Evolutionary conservation across 1,140 invertebrate species (phyloP).

Genomic region (Calosoma granatense): DNA sequence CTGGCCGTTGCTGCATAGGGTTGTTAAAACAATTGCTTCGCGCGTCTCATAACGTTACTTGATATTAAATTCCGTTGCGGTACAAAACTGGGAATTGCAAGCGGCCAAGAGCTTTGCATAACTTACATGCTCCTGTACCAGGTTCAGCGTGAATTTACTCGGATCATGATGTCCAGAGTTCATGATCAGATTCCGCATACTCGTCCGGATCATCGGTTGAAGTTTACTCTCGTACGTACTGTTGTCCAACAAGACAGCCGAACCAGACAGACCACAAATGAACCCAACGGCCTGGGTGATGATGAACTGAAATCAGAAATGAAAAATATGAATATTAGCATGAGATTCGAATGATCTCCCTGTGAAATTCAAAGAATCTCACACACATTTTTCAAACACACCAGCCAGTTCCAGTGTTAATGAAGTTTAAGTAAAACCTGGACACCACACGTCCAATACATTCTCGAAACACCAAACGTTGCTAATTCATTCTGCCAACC

Average conservation of each 20-base stretch:
- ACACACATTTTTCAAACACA: too few species aligned
- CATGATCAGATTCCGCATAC: slow-evolving; percentile 59
- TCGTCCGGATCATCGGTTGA: slow-evolving; percentile 58
- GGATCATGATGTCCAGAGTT: slow-evolving; percentile 55
- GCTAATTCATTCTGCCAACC: too few species aligned
- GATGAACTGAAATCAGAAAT: slow-evolving; percentile 48
- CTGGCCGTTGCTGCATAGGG: too few species aligned
- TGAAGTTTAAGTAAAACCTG: too few species aligned
- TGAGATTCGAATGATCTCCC: too few species aligned
- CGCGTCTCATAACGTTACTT: slow-evolving; percentile 6
- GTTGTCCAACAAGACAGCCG: slow-evolving; percentile 66
- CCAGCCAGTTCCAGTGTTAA: too few species aligned
- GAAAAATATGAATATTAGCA: slow-evolving; percentile 16
- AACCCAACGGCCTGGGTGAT: slow-evolving; percentile 59
- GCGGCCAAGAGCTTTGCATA: not conserved
- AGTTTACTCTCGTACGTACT: slow-evolving; percentile 67
- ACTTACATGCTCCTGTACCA: slow-evolving; percentile 79
- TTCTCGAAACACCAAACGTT: too few species aligned
- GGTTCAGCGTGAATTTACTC: slow-evolving; percentile 46
- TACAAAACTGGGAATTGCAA: not conserved
- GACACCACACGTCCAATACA: too few species aligned
- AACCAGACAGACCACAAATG: slow-evolving; percentile 58
- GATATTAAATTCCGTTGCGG: not conserved
- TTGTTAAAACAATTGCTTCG: slow-evolving; percentile 5
- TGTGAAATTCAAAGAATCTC: too few species aligned